These are phyloP conservation scores for Streblospio benedicti DNA, from an alignment of 1,140 invertebrate genomes.

Conservation along the genomic window DNA sequence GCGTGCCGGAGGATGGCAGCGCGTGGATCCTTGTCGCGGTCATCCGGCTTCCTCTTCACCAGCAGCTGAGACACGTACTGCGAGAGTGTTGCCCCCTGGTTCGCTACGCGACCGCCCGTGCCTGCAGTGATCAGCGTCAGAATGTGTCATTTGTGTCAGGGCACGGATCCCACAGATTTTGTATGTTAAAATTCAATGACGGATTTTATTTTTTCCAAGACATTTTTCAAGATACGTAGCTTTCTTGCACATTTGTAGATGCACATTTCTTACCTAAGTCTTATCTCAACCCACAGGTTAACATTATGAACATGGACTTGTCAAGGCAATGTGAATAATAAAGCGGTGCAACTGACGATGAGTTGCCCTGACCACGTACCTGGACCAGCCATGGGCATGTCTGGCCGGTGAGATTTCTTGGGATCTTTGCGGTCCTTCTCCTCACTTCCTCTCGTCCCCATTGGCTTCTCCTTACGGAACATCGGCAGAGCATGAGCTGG, in stretches of 20 bases:
- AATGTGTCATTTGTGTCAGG: neutral
- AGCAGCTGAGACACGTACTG: constrained; percentile 95
- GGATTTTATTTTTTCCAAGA: no score
- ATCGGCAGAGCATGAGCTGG: constrained; percentile 82
- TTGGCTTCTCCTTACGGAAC: constrained; percentile 84
- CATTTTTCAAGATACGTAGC: no score
- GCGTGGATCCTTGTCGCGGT: constrained; percentile 92
- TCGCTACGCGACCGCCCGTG: constrained; percentile 83
- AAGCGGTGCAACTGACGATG: constrained; percentile 5
- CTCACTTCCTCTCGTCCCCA: constrained; percentile 80
- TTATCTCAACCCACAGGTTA: no score
- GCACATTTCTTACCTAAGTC: no score
- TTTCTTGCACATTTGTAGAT: no score
- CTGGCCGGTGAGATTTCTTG: constrained; percentile 82
- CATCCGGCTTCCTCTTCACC: constrained; percentile 76
- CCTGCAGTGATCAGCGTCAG: constrained; percentile 57
- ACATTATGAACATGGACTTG: neutral
- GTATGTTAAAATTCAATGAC: neutral
- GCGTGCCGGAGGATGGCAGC: constrained; percentile 95
- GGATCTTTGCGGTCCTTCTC: constrained; percentile 88
- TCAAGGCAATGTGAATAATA: neutral
- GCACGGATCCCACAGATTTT: neutral
- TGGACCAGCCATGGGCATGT: constrained; percentile 81
- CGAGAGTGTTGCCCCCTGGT: constrained; percentile 89
- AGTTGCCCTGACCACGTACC: constrained; percentile 41